Conservation (phyloP, 2,113 vertebrate species). For the Zapornia atra region DNA sequence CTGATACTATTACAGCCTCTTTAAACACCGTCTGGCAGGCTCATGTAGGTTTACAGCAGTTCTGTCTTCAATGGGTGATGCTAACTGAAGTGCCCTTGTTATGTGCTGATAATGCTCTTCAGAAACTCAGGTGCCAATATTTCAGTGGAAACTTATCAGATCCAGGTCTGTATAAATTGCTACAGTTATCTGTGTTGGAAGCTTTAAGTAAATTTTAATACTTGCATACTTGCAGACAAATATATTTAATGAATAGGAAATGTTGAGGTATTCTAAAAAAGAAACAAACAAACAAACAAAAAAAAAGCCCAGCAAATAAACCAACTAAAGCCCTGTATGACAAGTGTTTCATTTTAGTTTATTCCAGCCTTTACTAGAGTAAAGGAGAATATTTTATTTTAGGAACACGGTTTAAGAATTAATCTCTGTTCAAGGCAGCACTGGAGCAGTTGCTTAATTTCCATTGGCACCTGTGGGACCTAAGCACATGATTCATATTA, state of each 20-base stretch:
- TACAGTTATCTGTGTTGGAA: not conserved
- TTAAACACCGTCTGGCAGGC: not conserved
- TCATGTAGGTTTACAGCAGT: not conserved
- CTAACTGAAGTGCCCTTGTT: not conserved
- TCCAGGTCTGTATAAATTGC: not conserved
- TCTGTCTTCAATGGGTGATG: not conserved
- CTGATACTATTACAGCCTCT: not conserved
- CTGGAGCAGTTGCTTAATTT: conserved; percentile 21
- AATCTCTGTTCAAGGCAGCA: not conserved
- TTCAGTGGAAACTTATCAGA: not conserved
- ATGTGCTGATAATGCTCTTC: not conserved
- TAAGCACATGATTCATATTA: conserved; percentile 10
- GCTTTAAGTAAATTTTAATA: not conserved
- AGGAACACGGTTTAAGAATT: not conserved
- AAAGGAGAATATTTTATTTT: conserved; percentile 4
- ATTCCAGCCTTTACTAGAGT: not conserved
- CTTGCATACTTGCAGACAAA: not conserved
- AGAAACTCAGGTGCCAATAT: not conserved
- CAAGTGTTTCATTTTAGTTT: not conserved
- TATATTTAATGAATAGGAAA: not conserved
- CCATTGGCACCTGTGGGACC: conserved; percentile 8
- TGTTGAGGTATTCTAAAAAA: not conserved
- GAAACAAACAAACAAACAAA: not conserved
- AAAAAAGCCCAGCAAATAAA: not conserved
- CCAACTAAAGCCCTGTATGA: not conserved